These are phyloP conservation scores for Chlorops oryzae DNA, from an alignment of 1,140 invertebrate genomes.

Conservation along the genomic window DNA sequence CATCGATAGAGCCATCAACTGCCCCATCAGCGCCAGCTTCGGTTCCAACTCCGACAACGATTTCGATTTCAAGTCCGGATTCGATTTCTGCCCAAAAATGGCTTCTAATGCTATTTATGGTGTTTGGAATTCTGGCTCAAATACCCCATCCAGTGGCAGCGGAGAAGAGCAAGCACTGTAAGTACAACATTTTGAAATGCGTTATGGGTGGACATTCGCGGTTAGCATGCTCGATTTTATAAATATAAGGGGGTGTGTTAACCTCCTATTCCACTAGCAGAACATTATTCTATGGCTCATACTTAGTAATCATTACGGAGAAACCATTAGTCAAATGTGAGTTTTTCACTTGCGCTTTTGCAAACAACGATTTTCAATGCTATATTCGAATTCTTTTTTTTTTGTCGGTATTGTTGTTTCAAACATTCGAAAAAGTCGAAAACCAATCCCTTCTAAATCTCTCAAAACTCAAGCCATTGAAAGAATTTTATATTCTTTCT, in stretches of 20 bases:
- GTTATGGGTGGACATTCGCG: too few species aligned
- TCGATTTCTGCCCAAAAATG: constrained; percentile 23
- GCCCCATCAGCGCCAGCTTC: background rate
- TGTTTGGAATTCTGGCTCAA: constrained; percentile 35
- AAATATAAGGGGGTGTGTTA: too few species aligned
- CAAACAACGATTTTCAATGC: background rate
- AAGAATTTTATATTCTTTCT: too few species aligned
- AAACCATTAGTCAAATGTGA: too few species aligned
- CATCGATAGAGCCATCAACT: background rate
- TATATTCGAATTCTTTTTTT: background rate
- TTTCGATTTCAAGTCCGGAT: too few species aligned
- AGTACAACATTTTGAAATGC: constrained; percentile 22
- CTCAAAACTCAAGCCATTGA: too few species aligned
- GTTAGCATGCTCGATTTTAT: too few species aligned
- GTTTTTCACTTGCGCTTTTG: background rate
- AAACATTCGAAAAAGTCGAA: too few species aligned
- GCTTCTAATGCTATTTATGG: constrained; percentile 38
- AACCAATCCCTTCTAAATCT: too few species aligned
- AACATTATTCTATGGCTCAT: too few species aligned
- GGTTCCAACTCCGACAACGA: constrained; percentile 3
- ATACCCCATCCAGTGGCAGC: constrained; percentile 39
- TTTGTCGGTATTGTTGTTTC: background rate
- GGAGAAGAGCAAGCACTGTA: constrained; percentile 45
- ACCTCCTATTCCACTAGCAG: too few species aligned
- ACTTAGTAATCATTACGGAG: too few species aligned